phyloP scores from a whole-genome alignment of 2,888 invertebrate genomes.

The Apantesis nais region DNA sequence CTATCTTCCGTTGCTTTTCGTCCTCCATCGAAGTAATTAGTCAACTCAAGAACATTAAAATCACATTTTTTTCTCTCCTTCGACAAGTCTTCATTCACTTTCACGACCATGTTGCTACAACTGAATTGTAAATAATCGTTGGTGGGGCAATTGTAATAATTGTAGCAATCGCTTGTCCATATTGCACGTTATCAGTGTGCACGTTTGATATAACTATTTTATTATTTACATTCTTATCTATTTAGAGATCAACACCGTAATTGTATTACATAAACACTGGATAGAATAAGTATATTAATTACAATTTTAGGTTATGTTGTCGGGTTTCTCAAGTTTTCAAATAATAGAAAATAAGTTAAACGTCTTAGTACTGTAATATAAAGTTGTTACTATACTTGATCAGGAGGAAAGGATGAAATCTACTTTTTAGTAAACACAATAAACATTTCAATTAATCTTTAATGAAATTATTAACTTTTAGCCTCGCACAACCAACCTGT shows the following conservation, averaged over 20 bases:
- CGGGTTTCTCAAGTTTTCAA: background rate
- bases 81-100: slow-evolving; percentile 88
- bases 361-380: no score
- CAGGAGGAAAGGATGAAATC: no score
- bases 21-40: slow-evolving; percentile 91
- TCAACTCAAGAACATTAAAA: slow-evolving; percentile 90
- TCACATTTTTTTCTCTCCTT: slow-evolving; percentile 89
- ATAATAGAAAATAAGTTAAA: background rate
- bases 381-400: no score
- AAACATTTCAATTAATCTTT: no score
- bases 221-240: slow-evolving; percentile 4
- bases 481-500: no score
- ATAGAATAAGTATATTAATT: background rate
- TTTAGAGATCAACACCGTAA: background rate
- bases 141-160: slow-evolving; percentile 3
- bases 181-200: slow-evolving; percentile 1
- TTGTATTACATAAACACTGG: background rate
- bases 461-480: no score
- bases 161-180: background rate
- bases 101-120: slow-evolving; percentile 31
- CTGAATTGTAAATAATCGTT: background rate
- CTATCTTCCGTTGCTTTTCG: slow-evolving; percentile 88
- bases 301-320: background rate
- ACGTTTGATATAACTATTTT: slow-evolving; percentile 1
- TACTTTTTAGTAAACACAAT: no score